phyloP scores from a whole-genome alignment of 2,113 vertebrate species.

The Rhegmatorhina hoffmannsi region DNA sequence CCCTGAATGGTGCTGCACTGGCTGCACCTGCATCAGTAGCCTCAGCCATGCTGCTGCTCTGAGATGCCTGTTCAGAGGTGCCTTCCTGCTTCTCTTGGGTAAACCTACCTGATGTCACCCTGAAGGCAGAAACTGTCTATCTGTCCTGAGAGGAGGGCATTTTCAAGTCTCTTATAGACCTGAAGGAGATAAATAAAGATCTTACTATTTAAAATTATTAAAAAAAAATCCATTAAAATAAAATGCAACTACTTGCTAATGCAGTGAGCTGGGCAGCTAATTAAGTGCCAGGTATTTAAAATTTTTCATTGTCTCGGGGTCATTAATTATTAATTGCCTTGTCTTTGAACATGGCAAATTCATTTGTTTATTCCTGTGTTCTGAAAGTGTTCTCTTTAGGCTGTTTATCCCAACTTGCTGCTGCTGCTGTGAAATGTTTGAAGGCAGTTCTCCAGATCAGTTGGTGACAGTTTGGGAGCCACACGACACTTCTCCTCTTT shows the following conservation, averaged over 20 bases:
- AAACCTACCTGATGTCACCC: background rate
- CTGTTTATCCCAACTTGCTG: slow-evolving; percentile 28
- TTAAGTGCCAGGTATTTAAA: background rate
- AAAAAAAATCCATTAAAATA: background rate
- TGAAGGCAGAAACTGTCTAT: background rate
- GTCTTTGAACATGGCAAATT: slow-evolving; percentile 32
- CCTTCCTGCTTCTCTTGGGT: background rate
- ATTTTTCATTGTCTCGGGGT: background rate
- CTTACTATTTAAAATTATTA: background rate
- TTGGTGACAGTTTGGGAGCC: background rate
- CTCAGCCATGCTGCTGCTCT: fast-evolving
- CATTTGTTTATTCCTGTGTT: slow-evolving; percentile 24
- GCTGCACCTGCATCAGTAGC: fast-evolving
- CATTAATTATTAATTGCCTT: slow-evolving; percentile 26
- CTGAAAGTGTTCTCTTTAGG: slow-evolving; percentile 26
- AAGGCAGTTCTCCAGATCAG: background rate
- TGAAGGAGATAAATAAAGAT: background rate
- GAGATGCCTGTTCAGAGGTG: background rate
- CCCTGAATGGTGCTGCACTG: background rate
- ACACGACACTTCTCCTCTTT: background rate
- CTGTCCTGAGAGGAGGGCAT: background rate
- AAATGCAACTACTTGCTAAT: background rate
- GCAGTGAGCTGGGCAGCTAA: background rate
- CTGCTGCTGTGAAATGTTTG: background rate
- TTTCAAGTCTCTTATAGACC: background rate